Evolutionary conservation across 2,888 invertebrate species (phyloP), one percentile per base, ranked within the genome.

Genomic region (Lumbricus terrestris): DNA sequence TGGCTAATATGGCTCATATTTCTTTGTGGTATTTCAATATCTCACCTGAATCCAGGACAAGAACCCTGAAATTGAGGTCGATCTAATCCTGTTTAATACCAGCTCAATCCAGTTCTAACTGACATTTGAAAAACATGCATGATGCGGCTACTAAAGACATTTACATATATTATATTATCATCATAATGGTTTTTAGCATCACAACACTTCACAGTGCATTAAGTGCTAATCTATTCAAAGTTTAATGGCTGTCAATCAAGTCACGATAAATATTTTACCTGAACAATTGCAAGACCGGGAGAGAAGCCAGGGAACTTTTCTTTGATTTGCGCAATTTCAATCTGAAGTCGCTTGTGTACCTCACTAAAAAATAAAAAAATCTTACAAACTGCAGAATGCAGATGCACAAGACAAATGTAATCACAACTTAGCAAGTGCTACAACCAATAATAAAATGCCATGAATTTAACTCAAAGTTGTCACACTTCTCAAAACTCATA

Each of bases 261-360:
- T 29, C n/a, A 88, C 11, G 29, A 11, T 15, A 90, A 40, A n/a
- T 20, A 88, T 29, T n/a, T 89, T 93, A 96, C 96, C 95, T 96
- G 96, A 35, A 99, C 97, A 94, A 99, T 98, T 37, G 98, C 97
- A 92, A 99, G 96, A 29, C 97, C 97, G 34, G 96, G 95, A 92
- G 95, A 95, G 94, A 97, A 98, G 91, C 96, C 95, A 4, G 97
- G 96, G 82, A 91, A 92, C 82, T 92, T 92, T 88, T 91, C 88
- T 90, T 93, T 92, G 47, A 94, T 91, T 33, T 90, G 90, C 40
- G 92, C 90, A 38, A 94, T 92, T 88, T 93, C 93, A 33, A 90
- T 90, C 91, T 94, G 93, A 40, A 94, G 91, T 83, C 93, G 92
- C 35, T 91, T 91, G 40, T 93, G 92, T 42, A 94, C 94, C 69